Base-by-base conservation (phyloP, 2,797 vertebrate genomes). In the Peromyscus eremicus region DNA sequence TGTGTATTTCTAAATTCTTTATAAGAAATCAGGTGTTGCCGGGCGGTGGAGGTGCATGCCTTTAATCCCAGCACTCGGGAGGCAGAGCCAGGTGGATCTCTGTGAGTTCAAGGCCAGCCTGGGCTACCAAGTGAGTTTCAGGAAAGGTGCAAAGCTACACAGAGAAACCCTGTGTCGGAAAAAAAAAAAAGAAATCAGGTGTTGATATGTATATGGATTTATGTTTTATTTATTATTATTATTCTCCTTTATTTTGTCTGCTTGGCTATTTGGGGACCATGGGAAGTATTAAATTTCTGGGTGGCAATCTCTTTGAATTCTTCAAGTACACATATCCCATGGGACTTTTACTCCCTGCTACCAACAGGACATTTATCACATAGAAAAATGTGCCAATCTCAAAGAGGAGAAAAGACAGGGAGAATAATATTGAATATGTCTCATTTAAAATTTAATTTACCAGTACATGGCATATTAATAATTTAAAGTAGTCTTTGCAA, bases 401-500 rank as follows among this genome's bases (percentile, higher is more conserved):
- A 92, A 6, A 62, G 80, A 91, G 88, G 95, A 96, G 91, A 62
- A 70, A 68, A 94, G 17, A 94, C 94, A 40, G 5, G 88, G 85
- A 46, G 16, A 92, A 84, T 96, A 97, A 96, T 95, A 94, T 32
- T 34, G 34, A 96, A 46, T 43, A 86, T 94, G 89, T 70, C 91
- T 85, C 6, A 10, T 32, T 16, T 66, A 83, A 97, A 87, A 92
- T 91, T 81, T 71, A 95, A 62, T 27, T 96, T 94, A 89, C 91
- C 11, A 0, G 0, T 88, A 83, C 95, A 60, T 0, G 75, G 64
- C 64, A 96, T 89, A 84, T 97, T 62, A 89, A 97, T 93, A 94
- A 97, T 77, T 93, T 95, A 87, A 60, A 94, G 88, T 21, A 79
- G 37, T 25, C 91, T 91, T 97, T 97, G 34, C 93, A 77, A 96